Percentiles rank a stretch among this genome's conserved stretches.
phyloP scores from a whole-genome alignment of 2,797 vertebrate genomes.

The Myripristis jacobus region DNA sequence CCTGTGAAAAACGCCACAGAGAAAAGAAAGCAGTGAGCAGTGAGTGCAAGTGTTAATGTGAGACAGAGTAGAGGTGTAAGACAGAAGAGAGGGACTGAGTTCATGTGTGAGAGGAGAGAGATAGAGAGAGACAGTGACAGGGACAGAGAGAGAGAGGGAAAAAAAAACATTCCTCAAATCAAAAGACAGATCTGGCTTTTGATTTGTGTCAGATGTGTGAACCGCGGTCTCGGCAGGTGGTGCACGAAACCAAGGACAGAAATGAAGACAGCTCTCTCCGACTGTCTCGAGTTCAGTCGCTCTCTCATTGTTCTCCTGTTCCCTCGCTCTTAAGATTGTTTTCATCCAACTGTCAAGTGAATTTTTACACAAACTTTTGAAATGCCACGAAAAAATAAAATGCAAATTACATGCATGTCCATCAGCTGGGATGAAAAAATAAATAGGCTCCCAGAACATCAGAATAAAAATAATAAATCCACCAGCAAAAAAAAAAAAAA shows the following conservation, averaged over 20 bases:
- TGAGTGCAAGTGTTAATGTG: background rate
- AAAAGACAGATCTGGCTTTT: slow-evolving; percentile 27
- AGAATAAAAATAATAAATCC: too few species aligned
- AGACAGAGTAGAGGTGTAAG: too few species aligned
- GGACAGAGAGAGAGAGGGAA: background rate
- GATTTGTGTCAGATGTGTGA: slow-evolving; percentile 5
- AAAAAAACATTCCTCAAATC: slow-evolving; percentile 30
- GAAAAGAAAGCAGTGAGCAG: slow-evolving; percentile 21
- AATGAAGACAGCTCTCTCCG: slow-evolving; percentile 21
- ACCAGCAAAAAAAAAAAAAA: too few species aligned
- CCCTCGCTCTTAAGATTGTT: background rate
- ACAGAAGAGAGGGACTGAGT: slow-evolving; percentile 14
- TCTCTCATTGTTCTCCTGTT: slow-evolving; percentile 19
- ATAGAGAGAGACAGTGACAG: slow-evolving; percentile 19
- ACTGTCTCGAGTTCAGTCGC: slow-evolving; percentile 3
- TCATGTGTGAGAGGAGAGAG: slow-evolving; percentile 5
- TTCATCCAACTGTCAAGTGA: slow-evolving; percentile 8
- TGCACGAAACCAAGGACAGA: slow-evolving; percentile 32
- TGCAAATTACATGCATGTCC: background rate
- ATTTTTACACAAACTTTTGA: slow-evolving; percentile 12
- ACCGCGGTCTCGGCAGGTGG: slow-evolving; percentile 31
- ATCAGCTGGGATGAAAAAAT: too few species aligned
- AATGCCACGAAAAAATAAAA: background rate
- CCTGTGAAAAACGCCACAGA: slow-evolving; percentile 24
- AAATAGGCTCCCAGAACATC: too few species aligned